Base-by-base conservation (phyloP, 2,888 invertebrate species). In the Xylophagus ater region DNA sequence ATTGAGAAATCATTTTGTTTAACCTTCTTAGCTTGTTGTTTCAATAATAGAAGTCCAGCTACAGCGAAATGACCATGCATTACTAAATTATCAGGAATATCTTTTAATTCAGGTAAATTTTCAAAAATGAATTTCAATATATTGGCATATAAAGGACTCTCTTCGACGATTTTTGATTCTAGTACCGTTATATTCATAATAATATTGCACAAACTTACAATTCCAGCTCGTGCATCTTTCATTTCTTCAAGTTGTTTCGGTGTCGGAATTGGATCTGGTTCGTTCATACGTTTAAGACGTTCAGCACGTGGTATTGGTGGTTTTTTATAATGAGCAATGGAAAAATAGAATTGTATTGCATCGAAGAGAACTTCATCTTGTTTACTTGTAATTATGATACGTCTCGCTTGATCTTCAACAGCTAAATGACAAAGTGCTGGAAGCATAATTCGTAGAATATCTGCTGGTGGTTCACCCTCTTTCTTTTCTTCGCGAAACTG, bases 161-260 rank as follows among this genome's bases (percentile, higher is more conserved):
- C 78, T 56, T 86, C 84, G 5, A 88, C 86, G 32, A 84, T 66
- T 60, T 84, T 83, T 0, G 84, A 78, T 51, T 92, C 92, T 42
- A 92, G 63, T 0, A 92, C 92, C 10, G 87, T 84, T 3, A 93
- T 71, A 58, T 93, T 93, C 84, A 93, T 88, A 48, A 93, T 78
- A 42, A 90, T 81, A 56, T 90, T 90, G 62, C 90, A 92, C 20
- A 87, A 74, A 49, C 89, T 86, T 46, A 86, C 80, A 72, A 93
- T 81, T 0, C 89, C 87, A 3, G 78, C 71, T 43, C 87, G 74
- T 0, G 88, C 84, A 59, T 86, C 84, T 53, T 81, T 80, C 80
- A 87, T 86, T 49, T 84, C 81, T 53, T 83, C 84, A 41, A 83
- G 59, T 46, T 83, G 69, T 55, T 79, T 74, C 1, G 80, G 75